A percentile compares a stretch with the other conserved stretches of the same genome.
Conservation (phyloP, 2,888 invertebrate species). For the Sphaerophoria rueppellii region DNA sequence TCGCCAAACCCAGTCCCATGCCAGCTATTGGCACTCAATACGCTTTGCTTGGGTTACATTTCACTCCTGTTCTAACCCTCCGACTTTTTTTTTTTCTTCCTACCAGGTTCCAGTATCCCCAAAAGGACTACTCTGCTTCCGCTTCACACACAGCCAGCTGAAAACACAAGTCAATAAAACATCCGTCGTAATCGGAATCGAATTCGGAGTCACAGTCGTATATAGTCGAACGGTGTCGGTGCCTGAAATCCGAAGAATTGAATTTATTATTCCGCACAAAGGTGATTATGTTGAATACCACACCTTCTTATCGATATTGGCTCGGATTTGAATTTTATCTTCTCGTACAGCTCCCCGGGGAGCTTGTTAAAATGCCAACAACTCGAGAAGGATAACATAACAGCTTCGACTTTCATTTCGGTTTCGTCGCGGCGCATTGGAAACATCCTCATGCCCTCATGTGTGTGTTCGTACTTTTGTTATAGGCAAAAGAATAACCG, state of each 20-base stretch:
- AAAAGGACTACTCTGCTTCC: slow-evolving; percentile 33
- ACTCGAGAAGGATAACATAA: slow-evolving; percentile 57
- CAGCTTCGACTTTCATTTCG: no score
- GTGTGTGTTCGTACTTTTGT: slow-evolving; percentile 25
- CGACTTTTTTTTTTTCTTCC: background rate
- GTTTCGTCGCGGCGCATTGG: background rate
- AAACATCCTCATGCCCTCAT: slow-evolving; percentile 25
- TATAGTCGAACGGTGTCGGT: background rate
- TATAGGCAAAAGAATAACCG: slow-evolving; percentile 35
- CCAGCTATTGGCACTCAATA: slow-evolving; percentile 65
- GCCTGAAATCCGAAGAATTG: slow-evolving; percentile 72
- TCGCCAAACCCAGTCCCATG: background rate
- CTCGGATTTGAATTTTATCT: slow-evolving; percentile 74
- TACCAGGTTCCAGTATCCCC: slow-evolving; percentile 47
- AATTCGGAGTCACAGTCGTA: background rate
- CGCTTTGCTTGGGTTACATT: background rate
- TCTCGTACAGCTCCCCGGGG: slow-evolving; percentile 70
- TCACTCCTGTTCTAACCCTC: background rate
- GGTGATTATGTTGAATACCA: slow-evolving; percentile 73
- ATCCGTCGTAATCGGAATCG: slow-evolving; percentile 23
- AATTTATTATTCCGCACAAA: slow-evolving; percentile 74
- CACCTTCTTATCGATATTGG: slow-evolving; percentile 74
- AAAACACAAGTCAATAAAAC: slow-evolving; percentile 19
- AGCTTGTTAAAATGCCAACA: slow-evolving; percentile 74
- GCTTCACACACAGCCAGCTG: background rate